These are phyloP conservation scores for Parapsyche elsis DNA, from an alignment of 1,140 invertebrate genomes.

Conservation along the genomic window DNA sequence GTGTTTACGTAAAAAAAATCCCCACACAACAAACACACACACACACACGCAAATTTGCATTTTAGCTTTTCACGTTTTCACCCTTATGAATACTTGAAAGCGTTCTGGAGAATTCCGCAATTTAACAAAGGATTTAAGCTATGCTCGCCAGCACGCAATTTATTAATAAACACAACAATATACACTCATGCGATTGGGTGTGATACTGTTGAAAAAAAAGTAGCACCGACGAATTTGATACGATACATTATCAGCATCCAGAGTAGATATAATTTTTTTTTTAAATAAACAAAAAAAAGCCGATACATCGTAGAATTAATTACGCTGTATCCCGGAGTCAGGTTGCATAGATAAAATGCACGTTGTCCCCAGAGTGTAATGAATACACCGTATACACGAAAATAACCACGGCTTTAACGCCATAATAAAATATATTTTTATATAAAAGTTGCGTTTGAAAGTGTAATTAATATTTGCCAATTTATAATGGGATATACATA, in stretches of 20 bases:
- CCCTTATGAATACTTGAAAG: slow-evolving; percentile 5
- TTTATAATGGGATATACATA: too few species aligned
- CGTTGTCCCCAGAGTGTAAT: slow-evolving; percentile 34
- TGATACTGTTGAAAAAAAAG: too few species aligned
- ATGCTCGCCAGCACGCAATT: slow-evolving; percentile 1
- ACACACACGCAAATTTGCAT: not conserved
- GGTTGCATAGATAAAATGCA: slow-evolving; percentile 39
- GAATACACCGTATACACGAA: not conserved
- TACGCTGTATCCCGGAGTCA: slow-evolving; percentile 5
- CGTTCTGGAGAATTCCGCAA: slow-evolving; percentile 2
- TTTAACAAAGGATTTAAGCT: slow-evolving; percentile 21
- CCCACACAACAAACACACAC: too few species aligned
- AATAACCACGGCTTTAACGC: too few species aligned
- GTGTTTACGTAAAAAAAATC: not conserved
- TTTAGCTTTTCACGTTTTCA: slow-evolving; percentile 11
- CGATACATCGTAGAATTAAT: slow-evolving; percentile 21
- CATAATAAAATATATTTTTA: too few species aligned
- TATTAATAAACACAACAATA: slow-evolving; percentile 11
- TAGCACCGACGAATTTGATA: too few species aligned
- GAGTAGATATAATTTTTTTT: too few species aligned
- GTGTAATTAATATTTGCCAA: too few species aligned
- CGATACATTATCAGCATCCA: too few species aligned
- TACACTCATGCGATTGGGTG: not conserved
- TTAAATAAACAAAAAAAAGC: too few species aligned
- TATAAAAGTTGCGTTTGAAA: too few species aligned